A percentile compares a stretch with the other conserved stretches of the same genome.
Conservation (phyloP, 2,113 vertebrate genomes). For the Ptyas mucosa region DNA sequence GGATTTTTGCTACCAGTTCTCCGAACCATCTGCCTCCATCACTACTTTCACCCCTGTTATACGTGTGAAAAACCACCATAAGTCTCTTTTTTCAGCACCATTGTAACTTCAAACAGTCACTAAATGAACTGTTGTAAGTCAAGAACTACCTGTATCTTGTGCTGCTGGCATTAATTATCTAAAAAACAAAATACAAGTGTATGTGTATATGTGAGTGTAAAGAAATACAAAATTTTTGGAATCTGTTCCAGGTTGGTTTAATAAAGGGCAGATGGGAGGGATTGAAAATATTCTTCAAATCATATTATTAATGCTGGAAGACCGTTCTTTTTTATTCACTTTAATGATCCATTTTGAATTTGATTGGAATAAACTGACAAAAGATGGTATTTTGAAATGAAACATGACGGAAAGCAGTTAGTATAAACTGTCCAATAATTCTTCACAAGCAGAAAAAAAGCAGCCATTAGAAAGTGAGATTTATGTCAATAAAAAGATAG, state of each 20-base stretch:
- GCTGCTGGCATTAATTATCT: background rate
- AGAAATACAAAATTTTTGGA: background rate
- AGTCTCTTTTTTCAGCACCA: background rate
- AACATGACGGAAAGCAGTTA: slow-evolving; percentile 60
- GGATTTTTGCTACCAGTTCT: too few relatives aligned
- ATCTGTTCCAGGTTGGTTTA: background rate
- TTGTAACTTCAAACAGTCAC: background rate
- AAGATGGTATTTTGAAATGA: slow-evolving; percentile 65
- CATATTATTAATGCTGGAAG: slow-evolving; percentile 38
- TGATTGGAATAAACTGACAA: slow-evolving; percentile 60
- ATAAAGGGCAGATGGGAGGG: slow-evolving; percentile 1
- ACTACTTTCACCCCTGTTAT: too few relatives aligned
- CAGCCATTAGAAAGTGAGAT: slow-evolving; percentile 30
- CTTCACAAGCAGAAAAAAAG: slow-evolving; percentile 54
- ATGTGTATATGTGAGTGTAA: background rate
- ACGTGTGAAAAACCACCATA: background rate
- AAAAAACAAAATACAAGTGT: background rate
- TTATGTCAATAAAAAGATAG: slow-evolving; percentile 56
- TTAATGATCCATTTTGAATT: slow-evolving; percentile 57
- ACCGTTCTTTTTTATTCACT: slow-evolving; percentile 43
- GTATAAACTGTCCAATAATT: slow-evolving; percentile 64
- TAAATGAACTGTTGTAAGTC: background rate
- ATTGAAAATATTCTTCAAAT: slow-evolving; percentile 40
- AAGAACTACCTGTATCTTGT: background rate
- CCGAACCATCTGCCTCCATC: too few relatives aligned